Evolutionary conservation across 2,797 vertebrate genomes (phyloP), one percentile per base, ranked within the genome.

Genomic region (Hybognathus amarus): DNA sequence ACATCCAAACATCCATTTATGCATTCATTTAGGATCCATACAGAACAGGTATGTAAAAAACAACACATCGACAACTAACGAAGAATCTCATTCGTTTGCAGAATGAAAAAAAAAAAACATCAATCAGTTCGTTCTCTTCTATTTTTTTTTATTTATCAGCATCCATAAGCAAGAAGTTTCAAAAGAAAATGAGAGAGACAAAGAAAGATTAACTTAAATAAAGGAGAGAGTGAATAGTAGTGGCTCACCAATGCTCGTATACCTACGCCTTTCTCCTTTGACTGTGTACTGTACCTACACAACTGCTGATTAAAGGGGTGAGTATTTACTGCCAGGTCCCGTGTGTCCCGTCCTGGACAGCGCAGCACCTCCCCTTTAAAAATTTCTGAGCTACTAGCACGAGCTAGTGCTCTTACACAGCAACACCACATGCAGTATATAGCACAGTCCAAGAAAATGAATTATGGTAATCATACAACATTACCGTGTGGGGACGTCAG

Each of bases 301-400:
- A 95, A 98, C 97, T 97, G 97, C 95, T 97, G 97, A 98, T 97
- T 97, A 97, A 97, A 96, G 97, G 97, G 95, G 95, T 96, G 98
- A 96, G 96, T 97, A 98, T 98, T 98, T 99, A 98, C 97, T 98
- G 97, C 97, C 97, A 97, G 95, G 96, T 99, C 96, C 98, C 95
- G 96, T 96, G 97, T 96, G 88, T 93, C 89, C 86, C 97, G 97
- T 98, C 97, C 96, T 97, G 97, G 88, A 90, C 86, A 88, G 88
- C 88, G 90, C 87, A 79, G 89, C 71, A 86, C 89, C 80, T 88
- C 87, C 82, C 87, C 89, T 88, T 87, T 86, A 87, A 88, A 86
- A 88, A 82, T 80, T 76, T 87, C 82, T 89, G 88, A 86, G 88
- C 77, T 76, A 12, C 86, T 84, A 87, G 87, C 79, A 87, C 82